Percentiles rank a stretch among this genome's conserved stretches.
Conservation (phyloP, 2,888 invertebrate species). For the Nasonia oneida region DNA sequence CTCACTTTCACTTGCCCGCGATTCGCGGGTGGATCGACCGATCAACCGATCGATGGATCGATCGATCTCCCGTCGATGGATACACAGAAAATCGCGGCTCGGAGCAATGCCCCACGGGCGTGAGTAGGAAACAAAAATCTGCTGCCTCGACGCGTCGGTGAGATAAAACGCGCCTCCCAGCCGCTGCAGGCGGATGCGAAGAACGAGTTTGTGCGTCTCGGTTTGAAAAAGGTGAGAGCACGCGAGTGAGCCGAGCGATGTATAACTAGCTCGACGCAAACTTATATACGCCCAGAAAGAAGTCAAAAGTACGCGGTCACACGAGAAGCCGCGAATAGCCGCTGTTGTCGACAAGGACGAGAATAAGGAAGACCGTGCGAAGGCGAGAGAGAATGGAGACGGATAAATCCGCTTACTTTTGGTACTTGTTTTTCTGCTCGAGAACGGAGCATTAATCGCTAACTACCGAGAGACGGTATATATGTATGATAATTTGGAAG, state of each 20-base stretch:
- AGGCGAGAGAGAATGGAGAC: neutral
- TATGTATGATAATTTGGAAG: neutral
- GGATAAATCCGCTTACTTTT: slow-evolving; percentile 1
- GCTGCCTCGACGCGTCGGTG: neutral
- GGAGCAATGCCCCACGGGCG: neutral
- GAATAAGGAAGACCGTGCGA: slow-evolving; percentile 40
- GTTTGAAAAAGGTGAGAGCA: neutral
- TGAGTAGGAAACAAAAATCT: slow-evolving; percentile 13
- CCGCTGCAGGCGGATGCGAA: slow-evolving; percentile 44
- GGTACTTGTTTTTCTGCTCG: neutral
- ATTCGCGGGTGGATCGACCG: slow-evolving; percentile 19
- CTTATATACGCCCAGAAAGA: neutral
- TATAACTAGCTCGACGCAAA: neutral
- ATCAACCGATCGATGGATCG: slow-evolving; percentile 10
- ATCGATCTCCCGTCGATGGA: neutral
- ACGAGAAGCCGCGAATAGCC: neutral
- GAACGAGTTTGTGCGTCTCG: slow-evolving; percentile 47
- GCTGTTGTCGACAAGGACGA: slow-evolving; percentile 13
- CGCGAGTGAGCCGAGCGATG: neutral
- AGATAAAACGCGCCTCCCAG: neutral
- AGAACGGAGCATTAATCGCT: neutral
- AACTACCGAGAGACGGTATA: neutral
- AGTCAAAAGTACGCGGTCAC: slow-evolving; percentile 18
- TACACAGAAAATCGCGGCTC: neutral
- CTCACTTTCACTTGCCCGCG: slow-evolving; percentile 28